phyloP scores from a whole-genome alignment of 2,888 invertebrate species.

The Spisula subtruncata region DNA sequence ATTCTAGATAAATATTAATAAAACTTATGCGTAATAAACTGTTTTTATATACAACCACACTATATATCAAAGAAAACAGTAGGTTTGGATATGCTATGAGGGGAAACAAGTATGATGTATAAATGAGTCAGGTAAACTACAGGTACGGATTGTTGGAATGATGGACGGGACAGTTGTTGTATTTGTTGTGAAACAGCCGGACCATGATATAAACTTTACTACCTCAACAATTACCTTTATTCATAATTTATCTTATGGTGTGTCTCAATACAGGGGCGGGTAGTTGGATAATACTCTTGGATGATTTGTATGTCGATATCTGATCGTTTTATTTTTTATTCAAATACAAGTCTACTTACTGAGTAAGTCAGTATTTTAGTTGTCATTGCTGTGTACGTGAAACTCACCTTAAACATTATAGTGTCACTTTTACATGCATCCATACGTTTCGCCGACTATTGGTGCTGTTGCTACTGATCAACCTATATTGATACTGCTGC shows the following conservation, averaged over 20 bases:
- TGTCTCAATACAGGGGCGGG: neutral
- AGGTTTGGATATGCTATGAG: neutral
- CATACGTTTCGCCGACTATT: neutral
- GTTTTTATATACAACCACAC: neutral
- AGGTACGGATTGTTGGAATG: neutral
- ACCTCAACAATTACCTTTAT: slow-evolving; percentile 14
- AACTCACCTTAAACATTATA: too few species aligned
- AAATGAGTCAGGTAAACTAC: neutral
- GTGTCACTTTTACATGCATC: neutral
- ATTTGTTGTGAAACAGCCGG: neutral
- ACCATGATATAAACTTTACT: slow-evolving; percentile 9
- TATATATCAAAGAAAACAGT: neutral
- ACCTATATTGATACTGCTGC: neutral
- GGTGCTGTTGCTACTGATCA: too few species aligned
- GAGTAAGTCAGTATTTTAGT: too few species aligned
- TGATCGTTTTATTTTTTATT: too few species aligned
- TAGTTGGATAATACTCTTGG: neutral
- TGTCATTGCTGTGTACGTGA: too few species aligned
- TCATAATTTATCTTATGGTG: neutral
- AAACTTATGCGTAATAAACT: neutral
- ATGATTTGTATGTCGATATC: too few species aligned
- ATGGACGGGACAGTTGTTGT: slow-evolving; percentile 27
- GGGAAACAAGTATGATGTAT: neutral
- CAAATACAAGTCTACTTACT: too few species aligned
- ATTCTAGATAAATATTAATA: neutral